A percentile compares a stretch with the other conserved stretches of the same genome.
These are phyloP conservation scores for Gila orcuttii DNA, from an alignment of 2,113 vertebrate genomes.

Conservation along the genomic window DNA sequence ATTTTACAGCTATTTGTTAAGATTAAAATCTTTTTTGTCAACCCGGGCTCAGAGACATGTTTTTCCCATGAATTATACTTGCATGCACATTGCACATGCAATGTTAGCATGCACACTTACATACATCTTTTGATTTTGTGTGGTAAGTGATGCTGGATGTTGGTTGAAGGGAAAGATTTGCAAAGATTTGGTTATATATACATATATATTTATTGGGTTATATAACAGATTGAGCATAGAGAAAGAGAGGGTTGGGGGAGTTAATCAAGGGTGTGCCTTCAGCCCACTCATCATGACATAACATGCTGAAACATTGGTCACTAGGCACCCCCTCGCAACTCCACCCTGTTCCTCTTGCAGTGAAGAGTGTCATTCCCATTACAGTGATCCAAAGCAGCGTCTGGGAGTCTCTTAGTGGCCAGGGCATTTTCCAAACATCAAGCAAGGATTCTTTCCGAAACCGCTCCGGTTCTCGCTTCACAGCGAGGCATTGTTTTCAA, in stretches of 20 bases:
- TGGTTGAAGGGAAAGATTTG: conserved; percentile 61
- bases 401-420: conserved; percentile 44
- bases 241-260: conserved; percentile 26
- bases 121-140: conserved; percentile 54
- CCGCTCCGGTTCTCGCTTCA: conserved; percentile 48
- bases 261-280: conserved; percentile 64
- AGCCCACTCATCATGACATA: conserved; percentile 65
- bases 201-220: conserved; percentile 53
- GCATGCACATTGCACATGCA: too few species aligned
- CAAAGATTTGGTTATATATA: conserved; percentile 53
- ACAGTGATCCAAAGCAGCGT: conserved; percentile 12
- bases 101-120: too few species aligned
- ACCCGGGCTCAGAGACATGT: too few species aligned
- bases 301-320: conserved; percentile 65
- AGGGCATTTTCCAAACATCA: conserved; percentile 32
- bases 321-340: conserved; percentile 32
- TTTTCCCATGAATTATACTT: too few species aligned
- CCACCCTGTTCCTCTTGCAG: conserved; percentile 34
- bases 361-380: conserved; percentile 59
- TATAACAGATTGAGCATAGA: conserved; percentile 43
- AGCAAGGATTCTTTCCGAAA: conserved; percentile 33
- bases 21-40: too few species aligned
- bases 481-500: not conserved
- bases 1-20: too few species aligned
- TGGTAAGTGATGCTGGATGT: conserved; percentile 61